These are phyloP conservation scores for Gasterosteus nipponicus DNA, from an alignment of 2,113 vertebrate genomes.

Conservation along the genomic window DNA sequence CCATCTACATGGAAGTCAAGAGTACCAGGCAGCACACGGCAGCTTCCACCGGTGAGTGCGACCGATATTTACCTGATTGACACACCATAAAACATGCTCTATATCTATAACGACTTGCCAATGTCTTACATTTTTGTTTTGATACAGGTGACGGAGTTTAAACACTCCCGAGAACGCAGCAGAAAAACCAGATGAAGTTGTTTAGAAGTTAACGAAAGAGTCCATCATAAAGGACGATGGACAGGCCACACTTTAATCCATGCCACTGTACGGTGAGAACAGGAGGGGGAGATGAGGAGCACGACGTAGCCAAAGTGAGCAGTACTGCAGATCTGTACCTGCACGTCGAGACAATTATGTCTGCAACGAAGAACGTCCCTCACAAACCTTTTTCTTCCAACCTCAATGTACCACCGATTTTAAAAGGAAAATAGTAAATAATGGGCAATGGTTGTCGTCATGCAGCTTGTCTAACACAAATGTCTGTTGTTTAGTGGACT, in stretches of 20 bases:
- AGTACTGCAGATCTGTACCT: conserved; percentile 27
- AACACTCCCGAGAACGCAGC: conserved; percentile 43
- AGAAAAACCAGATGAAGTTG: conserved; percentile 40
- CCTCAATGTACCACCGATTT: conserved; percentile 40
- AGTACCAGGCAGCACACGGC: conserved; percentile 54
- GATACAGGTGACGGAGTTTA: conserved; percentile 71
- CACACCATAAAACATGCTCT: background rate
- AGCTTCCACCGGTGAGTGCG: conserved; percentile 65
- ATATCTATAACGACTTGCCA: too few relatives aligned
- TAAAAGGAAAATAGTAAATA: conserved; percentile 52
- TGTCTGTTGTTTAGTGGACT: conserved; percentile 45
- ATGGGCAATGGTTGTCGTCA: conserved; percentile 18
- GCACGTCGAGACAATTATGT: background rate
- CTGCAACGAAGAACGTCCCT: conserved; percentile 7
- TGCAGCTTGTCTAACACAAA: conserved; percentile 28
- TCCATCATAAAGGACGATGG: conserved; percentile 31
- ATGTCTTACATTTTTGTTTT: background rate
- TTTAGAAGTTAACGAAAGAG: conserved; percentile 29
- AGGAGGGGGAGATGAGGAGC: background rate
- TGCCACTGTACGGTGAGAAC: conserved; percentile 22
- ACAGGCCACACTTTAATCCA: conserved; percentile 50
- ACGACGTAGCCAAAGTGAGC: conserved; percentile 12
- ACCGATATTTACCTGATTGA: fast-evolving
- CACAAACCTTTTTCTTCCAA: conserved; percentile 22
- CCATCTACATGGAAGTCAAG: conserved; percentile 63